These are phyloP conservation scores for Melieria crassipennis DNA, from an alignment of 2,888 invertebrate species.

Conservation along the genomic window DNA sequence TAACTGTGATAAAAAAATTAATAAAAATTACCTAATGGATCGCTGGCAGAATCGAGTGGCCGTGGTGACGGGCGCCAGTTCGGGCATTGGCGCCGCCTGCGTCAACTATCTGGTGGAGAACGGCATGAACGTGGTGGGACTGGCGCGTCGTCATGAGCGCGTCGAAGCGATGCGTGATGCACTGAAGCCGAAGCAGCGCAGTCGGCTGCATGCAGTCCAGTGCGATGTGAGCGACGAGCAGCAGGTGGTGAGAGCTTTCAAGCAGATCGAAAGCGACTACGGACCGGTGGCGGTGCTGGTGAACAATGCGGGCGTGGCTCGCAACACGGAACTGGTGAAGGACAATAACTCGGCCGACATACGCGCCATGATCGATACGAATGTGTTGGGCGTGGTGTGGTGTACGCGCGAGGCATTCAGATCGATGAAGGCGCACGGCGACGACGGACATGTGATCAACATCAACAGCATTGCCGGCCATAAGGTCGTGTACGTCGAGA, in stretches of 20 bases:
- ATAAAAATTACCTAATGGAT: slow-evolving; percentile 61
- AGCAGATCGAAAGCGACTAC: slow-evolving; percentile 65
- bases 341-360: slow-evolving; percentile 50
- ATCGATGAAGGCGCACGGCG: slow-evolving; percentile 66
- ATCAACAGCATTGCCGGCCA: slow-evolving; percentile 65
- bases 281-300: slow-evolving; percentile 70
- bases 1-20: no score
- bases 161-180: slow-evolving; percentile 53
- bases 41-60: slow-evolving; percentile 71
- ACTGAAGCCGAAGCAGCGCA: slow-evolving; percentile 46
- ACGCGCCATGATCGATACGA: slow-evolving; percentile 64
- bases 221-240: slow-evolving; percentile 70
- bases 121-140: slow-evolving; percentile 69
- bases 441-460: slow-evolving; percentile 68
- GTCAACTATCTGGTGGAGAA: slow-evolving; percentile 63
- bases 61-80: slow-evolving; percentile 72
- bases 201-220: slow-evolving; percentile 59
- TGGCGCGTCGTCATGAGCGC: slow-evolving; percentile 67
- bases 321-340: slow-evolving; percentile 19
- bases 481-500: slow-evolving; percentile 55
- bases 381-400: slow-evolving; percentile 65
- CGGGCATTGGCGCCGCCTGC: slow-evolving; percentile 70
- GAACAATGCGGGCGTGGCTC: slow-evolving; percentile 68
- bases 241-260: slow-evolving; percentile 68
- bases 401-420: slow-evolving; percentile 67